A percentile compares a stretch with the other conserved stretches of the same genome.
phyloP scores from a whole-genome alignment of 2,888 invertebrate genomes.

The Apocheima hispidaria region DNA sequence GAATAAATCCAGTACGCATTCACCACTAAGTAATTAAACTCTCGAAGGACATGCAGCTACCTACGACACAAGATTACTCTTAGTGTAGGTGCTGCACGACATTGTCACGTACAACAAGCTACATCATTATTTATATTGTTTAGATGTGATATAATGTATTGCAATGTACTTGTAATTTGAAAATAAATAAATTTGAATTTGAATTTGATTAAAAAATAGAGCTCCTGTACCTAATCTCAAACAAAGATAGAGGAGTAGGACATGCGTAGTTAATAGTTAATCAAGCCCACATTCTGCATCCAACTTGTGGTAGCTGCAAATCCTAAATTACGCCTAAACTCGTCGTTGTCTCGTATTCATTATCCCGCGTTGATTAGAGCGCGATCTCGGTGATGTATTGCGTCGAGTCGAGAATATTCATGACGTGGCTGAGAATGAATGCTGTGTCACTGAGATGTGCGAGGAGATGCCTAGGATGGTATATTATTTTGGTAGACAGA shows the following conservation, averaged over 20 bases:
- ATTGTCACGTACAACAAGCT: too few species aligned
- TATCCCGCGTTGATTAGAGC: conserved; percentile 47
- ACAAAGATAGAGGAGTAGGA: background rate
- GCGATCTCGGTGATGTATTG: conserved; percentile 46
- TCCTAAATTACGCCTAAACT: conserved; percentile 34
- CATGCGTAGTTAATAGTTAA: background rate
- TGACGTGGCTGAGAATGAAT: conserved; percentile 23
- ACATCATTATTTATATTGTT: too few species aligned
- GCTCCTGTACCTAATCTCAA: too few species aligned
- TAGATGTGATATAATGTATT: too few species aligned
- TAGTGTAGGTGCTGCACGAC: too few species aligned
- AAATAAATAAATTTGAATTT: too few species aligned
- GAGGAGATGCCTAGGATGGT: background rate
- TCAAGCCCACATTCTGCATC: conserved; percentile 16
- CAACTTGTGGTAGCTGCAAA: conserved; percentile 25
- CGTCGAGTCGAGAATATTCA: conserved; percentile 26
- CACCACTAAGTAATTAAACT: too few species aligned
- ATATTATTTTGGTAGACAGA: background rate
- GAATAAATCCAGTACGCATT: too few species aligned
- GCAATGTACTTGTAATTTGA: too few species aligned
- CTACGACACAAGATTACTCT: too few species aligned
- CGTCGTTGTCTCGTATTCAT: conserved; percentile 39
- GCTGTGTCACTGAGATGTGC: conserved; percentile 4
- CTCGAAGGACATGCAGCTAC: too few species aligned
- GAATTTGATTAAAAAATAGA: too few species aligned